phyloP scores from a whole-genome alignment of 2,113 vertebrate species.

The Plecturocebus donacophilus region DNA sequence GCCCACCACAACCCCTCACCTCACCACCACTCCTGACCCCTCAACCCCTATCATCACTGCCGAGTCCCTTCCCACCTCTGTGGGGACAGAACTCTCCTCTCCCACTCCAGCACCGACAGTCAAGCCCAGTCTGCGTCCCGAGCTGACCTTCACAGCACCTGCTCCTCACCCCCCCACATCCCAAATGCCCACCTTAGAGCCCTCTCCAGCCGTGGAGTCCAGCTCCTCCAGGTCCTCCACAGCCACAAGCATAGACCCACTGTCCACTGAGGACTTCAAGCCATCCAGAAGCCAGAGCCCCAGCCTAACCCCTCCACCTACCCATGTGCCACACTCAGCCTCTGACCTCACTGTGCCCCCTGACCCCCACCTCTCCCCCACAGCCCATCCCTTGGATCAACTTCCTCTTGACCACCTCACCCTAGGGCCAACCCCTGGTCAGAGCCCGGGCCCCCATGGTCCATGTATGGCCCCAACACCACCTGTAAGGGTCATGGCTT shows the following conservation, averaged over 20 bases:
- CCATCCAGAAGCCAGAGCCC: neutral
- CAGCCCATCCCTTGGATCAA: neutral
- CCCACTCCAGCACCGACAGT: neutral
- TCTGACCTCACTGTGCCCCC: neutral
- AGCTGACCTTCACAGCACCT: neutral
- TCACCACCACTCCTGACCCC: neutral
- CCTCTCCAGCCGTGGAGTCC: neutral
- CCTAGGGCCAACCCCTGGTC: neutral
- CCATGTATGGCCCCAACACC: constrained; percentile 26
- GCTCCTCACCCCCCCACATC: neutral
- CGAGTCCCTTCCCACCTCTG: neutral
- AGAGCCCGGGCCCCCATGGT: neutral
- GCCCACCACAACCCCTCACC: neutral
- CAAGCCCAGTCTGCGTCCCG: neutral
- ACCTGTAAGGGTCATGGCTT: constrained; percentile 70
- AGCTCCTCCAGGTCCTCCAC: neutral
- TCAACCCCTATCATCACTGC: neutral
- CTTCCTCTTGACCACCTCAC: neutral
- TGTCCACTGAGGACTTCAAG: neutral
- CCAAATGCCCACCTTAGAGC: rapidly evolving
- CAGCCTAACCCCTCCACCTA: neutral
- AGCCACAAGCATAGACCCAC: neutral
- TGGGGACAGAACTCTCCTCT: neutral
- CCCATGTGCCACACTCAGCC: neutral
- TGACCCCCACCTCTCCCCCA: neutral